Base-by-base conservation (phyloP, 37 sponge, comb jelly and placozoan genomes). In the Spongilla lacustris region DNA sequence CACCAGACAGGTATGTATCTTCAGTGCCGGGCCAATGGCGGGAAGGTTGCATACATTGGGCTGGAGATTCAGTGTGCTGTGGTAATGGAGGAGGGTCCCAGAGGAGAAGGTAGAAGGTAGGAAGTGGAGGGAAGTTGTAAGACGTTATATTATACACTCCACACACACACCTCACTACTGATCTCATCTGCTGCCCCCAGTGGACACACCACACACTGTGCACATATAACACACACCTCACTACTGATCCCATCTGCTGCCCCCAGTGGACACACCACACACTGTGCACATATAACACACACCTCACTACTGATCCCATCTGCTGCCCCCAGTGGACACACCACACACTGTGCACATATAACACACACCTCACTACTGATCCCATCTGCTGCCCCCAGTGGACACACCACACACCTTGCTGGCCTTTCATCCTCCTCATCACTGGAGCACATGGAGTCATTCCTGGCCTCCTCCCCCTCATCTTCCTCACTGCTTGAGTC, bases 401-500 rank as follows among this genome's bases (percentile, higher is more conserved):
- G n/a, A 70, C 28, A 29, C 28, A 73, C 46, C 46, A n/a, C 46
- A 46, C 13, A 82, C 50, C 46, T 58, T 46, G 25, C 81, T 24
- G 24, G 73, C 48, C 28, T 48, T 23, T 72, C 75, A 23, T 24
- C 78, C 74, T 80, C 87, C 12, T 71, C 81, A 13, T 80, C 80
- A 50, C 69, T 67, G 78, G 74, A 77, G 31, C 11, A 76, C 29
- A 28, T 26, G 29, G 46, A 46, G 46, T 46, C 46, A 46, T 23
- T 58, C 33, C 46, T 46, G 46, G 46, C 8, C 46, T 8, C 37
- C 36, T 46, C 41, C 58, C 70, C 86, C 27, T 36, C 37, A 2
- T 86, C 86, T 19, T 78, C 86, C 27, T 36, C 84, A 8, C 81
- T 81, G 2, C 78, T 76, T 31, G 94, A 93, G 73, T 89, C 94